These are phyloP conservation scores for Leptinotarsa haldemani DNA, from an alignment of 2,888 invertebrate genomes.

Conservation along the genomic window DNA sequence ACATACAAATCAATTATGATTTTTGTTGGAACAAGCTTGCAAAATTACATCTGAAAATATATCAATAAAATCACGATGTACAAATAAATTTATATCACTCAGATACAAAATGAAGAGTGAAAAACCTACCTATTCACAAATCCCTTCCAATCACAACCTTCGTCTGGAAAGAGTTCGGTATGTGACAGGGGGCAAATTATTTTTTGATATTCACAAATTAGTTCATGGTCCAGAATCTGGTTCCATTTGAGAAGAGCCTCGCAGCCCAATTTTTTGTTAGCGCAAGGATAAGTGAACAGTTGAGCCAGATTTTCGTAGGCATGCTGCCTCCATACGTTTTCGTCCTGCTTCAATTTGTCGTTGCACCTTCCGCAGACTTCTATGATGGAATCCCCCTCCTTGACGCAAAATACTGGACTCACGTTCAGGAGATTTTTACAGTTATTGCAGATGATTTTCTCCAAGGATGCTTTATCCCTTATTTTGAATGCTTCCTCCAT, in stretches of 20 bases:
- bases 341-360: conserved; percentile 18
- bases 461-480: conserved; percentile 34
- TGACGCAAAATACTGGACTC: conserved; percentile 40
- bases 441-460: conserved; percentile 39
- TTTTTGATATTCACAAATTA: conserved; percentile 42
- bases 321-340: conserved; percentile 40
- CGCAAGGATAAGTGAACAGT: conserved; percentile 48
- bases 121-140: no score
- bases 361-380: conserved; percentile 48
- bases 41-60: no score
- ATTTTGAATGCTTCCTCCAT: conserved; percentile 39
- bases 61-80: no score
- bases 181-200: conserved; percentile 43
- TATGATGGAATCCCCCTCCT: conserved; percentile 29
- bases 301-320: conserved; percentile 46
- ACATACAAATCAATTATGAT: no score
- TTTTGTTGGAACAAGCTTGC: no score
- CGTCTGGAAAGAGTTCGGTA: conserved; percentile 36
- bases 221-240: conserved; percentile 46
- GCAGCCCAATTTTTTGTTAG: conserved; percentile 47
- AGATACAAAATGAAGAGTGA: no score
- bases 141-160: conserved; percentile 44
- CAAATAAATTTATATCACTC: no score
- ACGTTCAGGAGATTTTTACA: conserved; percentile 46
- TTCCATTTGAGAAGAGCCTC: conserved; percentile 39